phyloP scores from a whole-genome alignment of 2,888 invertebrate genomes.

The Drosophila suboccidentalis region DNA sequence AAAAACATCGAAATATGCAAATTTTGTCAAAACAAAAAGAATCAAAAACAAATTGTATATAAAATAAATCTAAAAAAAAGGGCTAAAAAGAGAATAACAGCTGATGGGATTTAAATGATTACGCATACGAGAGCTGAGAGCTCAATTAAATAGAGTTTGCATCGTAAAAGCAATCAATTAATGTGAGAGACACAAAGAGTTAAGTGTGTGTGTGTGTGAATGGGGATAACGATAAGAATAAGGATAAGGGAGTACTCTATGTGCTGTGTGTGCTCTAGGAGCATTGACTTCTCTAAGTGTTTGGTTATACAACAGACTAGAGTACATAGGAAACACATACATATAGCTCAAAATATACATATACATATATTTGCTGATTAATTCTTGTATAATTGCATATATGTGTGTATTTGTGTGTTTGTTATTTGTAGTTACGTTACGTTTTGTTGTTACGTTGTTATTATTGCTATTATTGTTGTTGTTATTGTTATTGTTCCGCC shows the following conservation, averaged over 20 bases:
- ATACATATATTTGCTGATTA: slow-evolving; percentile 6
- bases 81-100: slow-evolving; percentile 6
- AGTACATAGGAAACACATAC: slow-evolving; percentile 35
- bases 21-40: slow-evolving; percentile 8
- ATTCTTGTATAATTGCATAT: slow-evolving; percentile 5
- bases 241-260: not conserved
- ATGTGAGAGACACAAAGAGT: slow-evolving; percentile 26
- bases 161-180: slow-evolving; percentile 41
- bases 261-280: slow-evolving; percentile 22
- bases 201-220: slow-evolving; percentile 6
- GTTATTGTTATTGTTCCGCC: slow-evolving; percentile 84
- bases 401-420: not conserved
- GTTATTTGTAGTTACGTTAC: not conserved
- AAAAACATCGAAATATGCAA: slow-evolving; percentile 34
- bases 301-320: slow-evolving; percentile 15
- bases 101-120: slow-evolving; percentile 25
- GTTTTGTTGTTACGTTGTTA: slow-evolving; percentile 33
- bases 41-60: not conserved
- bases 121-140: slow-evolving; percentile 14
- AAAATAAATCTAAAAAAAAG: not conserved
- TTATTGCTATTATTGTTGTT: slow-evolving; percentile 52
- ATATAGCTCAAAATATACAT: slow-evolving; percentile 28
- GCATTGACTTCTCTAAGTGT: slow-evolving; percentile 25
- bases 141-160: slow-evolving; percentile 28
- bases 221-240: slow-evolving; percentile 14